These are phyloP conservation scores for Atractosteus spatula DNA, from an alignment of 2,113 vertebrate species.

Conservation along the genomic window DNA sequence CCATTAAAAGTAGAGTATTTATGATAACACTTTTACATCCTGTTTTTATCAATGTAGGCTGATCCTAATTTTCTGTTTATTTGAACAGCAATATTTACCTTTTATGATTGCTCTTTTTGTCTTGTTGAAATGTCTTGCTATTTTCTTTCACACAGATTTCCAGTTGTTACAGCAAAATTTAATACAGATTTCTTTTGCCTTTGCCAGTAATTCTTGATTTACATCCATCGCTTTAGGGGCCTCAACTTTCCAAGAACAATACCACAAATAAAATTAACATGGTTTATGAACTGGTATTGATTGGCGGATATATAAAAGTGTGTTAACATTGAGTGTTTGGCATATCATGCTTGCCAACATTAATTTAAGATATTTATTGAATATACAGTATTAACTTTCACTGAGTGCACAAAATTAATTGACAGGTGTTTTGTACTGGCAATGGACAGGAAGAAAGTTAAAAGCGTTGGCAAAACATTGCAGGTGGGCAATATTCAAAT, in stretches of 20 bases:
- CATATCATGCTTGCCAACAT: neutral
- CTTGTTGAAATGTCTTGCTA: neutral
- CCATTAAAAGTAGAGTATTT: no score
- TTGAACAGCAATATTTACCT: conserved; percentile 6
- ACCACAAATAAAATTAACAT: conserved; percentile 25
- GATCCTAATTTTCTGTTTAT: neutral
- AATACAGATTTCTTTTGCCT: conserved; percentile 16
- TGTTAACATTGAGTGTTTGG: neutral
- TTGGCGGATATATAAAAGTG: conserved; percentile 1
- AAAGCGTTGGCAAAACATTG: neutral
- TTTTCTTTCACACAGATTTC: neutral
- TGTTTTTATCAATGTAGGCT: no score
- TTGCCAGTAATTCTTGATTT: conserved; percentile 19
- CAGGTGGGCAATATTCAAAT: neutral
- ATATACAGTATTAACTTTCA: neutral
- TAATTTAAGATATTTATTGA: conserved; percentile 3
- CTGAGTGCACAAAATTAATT: neutral
- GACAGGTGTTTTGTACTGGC: neutral
- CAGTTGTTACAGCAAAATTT: conserved; percentile 12
- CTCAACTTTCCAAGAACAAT: conserved; percentile 31
- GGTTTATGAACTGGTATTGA: conserved; percentile 12
- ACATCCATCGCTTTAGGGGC: conserved; percentile 23
- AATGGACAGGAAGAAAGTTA: neutral
- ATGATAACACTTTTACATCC: no score
- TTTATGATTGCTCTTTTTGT: conserved; percentile 1